These are phyloP conservation scores for Pardosa pseudoannulata DNA, from an alignment of 2,888 invertebrate genomes.

Conservation along the genomic window DNA sequence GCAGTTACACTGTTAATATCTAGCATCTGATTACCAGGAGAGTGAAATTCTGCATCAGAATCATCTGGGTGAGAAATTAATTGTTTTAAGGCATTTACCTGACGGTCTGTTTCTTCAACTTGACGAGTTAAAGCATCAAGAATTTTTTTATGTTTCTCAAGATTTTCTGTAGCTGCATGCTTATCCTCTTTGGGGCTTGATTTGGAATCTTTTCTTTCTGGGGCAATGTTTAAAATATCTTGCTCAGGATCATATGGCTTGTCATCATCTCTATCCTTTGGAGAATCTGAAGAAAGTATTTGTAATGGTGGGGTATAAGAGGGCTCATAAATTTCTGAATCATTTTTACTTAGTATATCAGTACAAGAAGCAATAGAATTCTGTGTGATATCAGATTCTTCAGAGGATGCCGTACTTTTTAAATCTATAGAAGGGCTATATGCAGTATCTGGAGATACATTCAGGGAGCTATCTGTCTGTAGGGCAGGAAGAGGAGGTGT, in stretches of 20 bases:
- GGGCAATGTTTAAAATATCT: slow-evolving; percentile 19
- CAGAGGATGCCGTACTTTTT: not conserved
- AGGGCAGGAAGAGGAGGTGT: slow-evolving; percentile 43
- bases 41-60: not conserved
- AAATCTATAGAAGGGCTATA: not conserved
- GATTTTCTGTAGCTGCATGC: slow-evolving; percentile 12
- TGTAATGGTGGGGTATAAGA: slow-evolving; percentile 44
- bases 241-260: slow-evolving; percentile 72
- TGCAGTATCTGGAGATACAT: not conserved
- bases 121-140: slow-evolving; percentile 49
- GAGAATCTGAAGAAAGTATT: slow-evolving; percentile 11
- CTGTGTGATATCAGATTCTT: not conserved
- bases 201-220: not conserved
- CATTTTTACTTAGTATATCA: not conserved
- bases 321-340: slow-evolving; percentile 29
- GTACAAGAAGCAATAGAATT: not conserved
- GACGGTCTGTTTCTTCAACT: slow-evolving; percentile 38
- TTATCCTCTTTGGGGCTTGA: not conserved
- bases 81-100: slow-evolving; percentile 40
- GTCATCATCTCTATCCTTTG: slow-evolving; percentile 38
- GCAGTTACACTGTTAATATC: slow-evolving; percentile 39
- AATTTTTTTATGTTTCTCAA: slow-evolving; percentile 53
- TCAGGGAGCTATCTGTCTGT: not conserved
- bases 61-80: slow-evolving; percentile 18
- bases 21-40: slow-evolving; percentile 13